Evolutionary conservation across 2,797 vertebrate genomes (phyloP), one percentile per base, ranked within the genome.

Genomic region (Lithobates sylvaticus): DNA sequence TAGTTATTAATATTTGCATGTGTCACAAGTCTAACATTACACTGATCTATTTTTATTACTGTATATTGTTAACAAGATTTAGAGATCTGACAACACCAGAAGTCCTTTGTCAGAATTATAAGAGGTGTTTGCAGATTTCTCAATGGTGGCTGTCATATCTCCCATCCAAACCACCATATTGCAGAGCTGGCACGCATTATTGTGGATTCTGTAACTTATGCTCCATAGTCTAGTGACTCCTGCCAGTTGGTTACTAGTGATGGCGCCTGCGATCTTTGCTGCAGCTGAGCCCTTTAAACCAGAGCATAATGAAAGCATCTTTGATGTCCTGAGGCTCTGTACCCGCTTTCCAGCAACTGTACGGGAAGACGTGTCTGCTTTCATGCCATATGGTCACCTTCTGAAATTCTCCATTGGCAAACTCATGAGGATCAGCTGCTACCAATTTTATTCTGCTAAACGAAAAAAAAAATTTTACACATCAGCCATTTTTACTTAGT

Each of bases 321-420:
- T 65, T 82, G 80, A 82, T 82, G 54, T 73, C 80, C 70, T n/a
- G 34, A 65, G 80, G 70, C 54, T 26, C 32, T 44, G 69, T 82
- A 50, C 70, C 72, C 27, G 23, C 34, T 34, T 39, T 54, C 32
- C 6, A 64, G 54, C 54, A 23, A 81, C 58, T 64, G 32, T 47
- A 27, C 16, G 58, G 67, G 15, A 81, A n/a, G 29, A 36, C 23
- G 29, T 81, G 47, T 71, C 54, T 73, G 29, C 26, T 73, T 81
- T 72, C 61, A 29, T 72, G 44, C 72, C 81, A 75, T 75, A 75
- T 83, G 81, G 72, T 54, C 81, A 50, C 64, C 81, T 69, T 44
- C 81, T 68, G 61, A 32, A 32, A 29, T 26, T 68, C 73, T 68
- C 44, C 32, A 54, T 15, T 65, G 70, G 50, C 72, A 65, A 64